Base-by-base conservation (phyloP, 2,797 vertebrate species). In the Rhabdomys pumilio region DNA sequence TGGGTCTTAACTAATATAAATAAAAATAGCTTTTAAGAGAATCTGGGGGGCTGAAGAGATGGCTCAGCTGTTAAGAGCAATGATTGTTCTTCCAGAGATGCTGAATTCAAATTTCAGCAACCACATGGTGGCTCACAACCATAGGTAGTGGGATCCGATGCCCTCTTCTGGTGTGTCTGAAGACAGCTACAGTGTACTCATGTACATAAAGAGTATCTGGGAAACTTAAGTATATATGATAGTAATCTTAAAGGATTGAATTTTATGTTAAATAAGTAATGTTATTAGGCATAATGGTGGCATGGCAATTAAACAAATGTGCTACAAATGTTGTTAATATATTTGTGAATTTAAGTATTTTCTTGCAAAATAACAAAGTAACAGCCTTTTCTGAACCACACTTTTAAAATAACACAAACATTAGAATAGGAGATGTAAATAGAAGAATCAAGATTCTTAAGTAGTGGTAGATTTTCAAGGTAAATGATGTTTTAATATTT, bases 341-440 rank as follows among this genome's bases (percentile, higher is more conserved):
- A 61, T 10, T 79, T 34, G 12, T 67, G 24, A 47, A 81, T 75
- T 85, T 89, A 67, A 73, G 9, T 80, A 69, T 89, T 91, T 93
- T 95, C 47, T 81, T 17, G 15, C 89, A 77, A 91, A 89, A 84
- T 61, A 31, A 75, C 6, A 59, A 87, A 44, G 34, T n/a, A 72
- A 22, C 12, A 0, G 80, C 76, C 13, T 82, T 12, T 93, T 83
- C 57, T 73, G 53, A 94, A 82, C 8, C 10, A 72, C 3, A 86
- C 59, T 44, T 96, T 29, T 55, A 86, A 82, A 92, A 29, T 80
- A 81, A 57, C 22, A 59, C 3, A n/a, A 38, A 59, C 7, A 57
- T 38, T 63, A 63, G 61, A 57, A 59, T 44, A 63, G 17, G 47
- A 20, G 38, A 2, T 44, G 26, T 44, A 83, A 63, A 15, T 83